These are phyloP conservation scores for Loriculus beryllinus DNA, from an alignment of 2,797 vertebrate genomes.

Conservation along the genomic window DNA sequence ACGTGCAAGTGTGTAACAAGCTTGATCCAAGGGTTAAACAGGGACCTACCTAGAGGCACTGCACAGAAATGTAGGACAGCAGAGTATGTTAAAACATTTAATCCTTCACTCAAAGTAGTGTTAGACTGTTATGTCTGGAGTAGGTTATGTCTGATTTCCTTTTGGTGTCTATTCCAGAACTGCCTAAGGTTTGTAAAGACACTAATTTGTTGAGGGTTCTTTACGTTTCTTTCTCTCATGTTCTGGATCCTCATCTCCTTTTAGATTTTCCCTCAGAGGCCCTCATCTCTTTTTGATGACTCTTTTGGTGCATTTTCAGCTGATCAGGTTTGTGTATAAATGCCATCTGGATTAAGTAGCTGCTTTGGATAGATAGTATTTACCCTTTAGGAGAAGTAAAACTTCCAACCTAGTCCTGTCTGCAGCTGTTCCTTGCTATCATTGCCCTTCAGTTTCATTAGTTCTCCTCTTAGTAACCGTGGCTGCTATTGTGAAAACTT, in stretches of 20 bases:
- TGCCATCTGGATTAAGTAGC: not conserved
- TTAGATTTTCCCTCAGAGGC: slow-evolving; percentile 81
- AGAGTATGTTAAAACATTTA: not conserved
- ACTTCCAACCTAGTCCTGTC: not conserved
- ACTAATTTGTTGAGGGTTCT: not conserved
- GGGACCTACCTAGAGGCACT: not conserved
- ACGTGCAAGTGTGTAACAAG: not conserved
- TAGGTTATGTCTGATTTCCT: not conserved
- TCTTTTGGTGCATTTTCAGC: slow-evolving; percentile 83
- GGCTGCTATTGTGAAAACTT: not conserved
- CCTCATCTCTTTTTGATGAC: slow-evolving; percentile 79
- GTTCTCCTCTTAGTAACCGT: not conserved
- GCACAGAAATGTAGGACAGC: not conserved
- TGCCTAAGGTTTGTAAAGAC: not conserved
- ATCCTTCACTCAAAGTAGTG: not conserved
- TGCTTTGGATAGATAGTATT: slow-evolving; percentile 27
- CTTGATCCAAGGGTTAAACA: not conserved
- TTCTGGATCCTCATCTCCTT: slow-evolving; percentile 61
- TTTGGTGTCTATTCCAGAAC: not conserved
- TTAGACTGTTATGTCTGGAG: not conserved
- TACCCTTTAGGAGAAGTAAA: slow-evolving; percentile 8
- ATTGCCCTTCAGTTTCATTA: not conserved
- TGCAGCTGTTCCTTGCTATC: not conserved
- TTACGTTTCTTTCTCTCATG: slow-evolving; percentile 24
- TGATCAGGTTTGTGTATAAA: slow-evolving; percentile 84